These are phyloP conservation scores for Euphydryas editha DNA, from an alignment of 2,888 invertebrate genomes.

Conservation along the genomic window DNA sequence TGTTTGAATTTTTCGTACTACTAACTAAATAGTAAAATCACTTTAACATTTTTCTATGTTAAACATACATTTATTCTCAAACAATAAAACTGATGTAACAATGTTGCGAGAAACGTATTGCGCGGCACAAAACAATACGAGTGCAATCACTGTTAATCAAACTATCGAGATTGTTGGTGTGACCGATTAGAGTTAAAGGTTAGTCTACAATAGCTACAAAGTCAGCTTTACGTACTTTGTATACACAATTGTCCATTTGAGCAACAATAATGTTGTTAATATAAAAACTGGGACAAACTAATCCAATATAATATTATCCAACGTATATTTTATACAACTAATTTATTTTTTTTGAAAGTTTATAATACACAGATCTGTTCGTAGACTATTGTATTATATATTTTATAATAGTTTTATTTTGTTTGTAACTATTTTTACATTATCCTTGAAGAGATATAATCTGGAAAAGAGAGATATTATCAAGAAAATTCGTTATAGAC, in stretches of 20 bases:
- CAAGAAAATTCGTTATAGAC: neutral
- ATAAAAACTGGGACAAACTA: conserved; percentile 4
- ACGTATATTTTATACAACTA: neutral
- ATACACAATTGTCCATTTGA: conserved; percentile 19
- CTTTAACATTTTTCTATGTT: neutral
- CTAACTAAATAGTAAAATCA: no score
- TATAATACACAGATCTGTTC: no score
- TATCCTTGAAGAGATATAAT: no score
- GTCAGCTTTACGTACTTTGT: conserved; percentile 14
- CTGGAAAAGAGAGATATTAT: neutral
- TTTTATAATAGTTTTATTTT: no score
- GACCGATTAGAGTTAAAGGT: conserved; percentile 42
- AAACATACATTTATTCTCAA: conserved; percentile 4
- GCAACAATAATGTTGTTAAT: conserved; percentile 16
- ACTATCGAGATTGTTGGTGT: conserved; percentile 38
- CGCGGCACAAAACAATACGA: conserved; percentile 56
- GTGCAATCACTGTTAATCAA: conserved; percentile 50
- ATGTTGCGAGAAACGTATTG: conserved; percentile 57
- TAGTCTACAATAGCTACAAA: conserved; percentile 20
- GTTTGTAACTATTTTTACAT: no score
- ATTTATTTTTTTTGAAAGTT: neutral
- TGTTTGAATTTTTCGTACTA: neutral
- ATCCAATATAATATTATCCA: neutral
- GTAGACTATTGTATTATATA: no score
- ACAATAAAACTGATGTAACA: conserved; percentile 42